Evolutionary conservation across 2,797 vertebrate genomes (phyloP).

Genomic region (Alca torda): DNA sequence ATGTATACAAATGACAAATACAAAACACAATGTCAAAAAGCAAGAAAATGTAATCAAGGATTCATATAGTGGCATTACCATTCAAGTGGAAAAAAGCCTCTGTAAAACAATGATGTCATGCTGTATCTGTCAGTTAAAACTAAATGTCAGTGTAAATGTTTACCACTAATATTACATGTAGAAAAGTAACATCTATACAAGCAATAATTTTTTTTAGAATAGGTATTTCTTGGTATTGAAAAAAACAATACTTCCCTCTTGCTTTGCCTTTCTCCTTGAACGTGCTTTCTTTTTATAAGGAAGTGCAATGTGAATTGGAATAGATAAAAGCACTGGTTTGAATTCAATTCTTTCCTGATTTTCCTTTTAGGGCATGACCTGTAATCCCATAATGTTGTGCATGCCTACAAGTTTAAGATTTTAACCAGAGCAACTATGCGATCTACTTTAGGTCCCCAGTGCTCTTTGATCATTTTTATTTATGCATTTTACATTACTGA

Average conservation of each 20-base stretch:
- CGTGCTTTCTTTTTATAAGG: not conserved
- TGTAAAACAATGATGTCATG: conserved; percentile 24
- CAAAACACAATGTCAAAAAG: conserved; percentile 31
- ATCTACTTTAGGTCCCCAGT: not conserved
- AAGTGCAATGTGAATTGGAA: not conserved
- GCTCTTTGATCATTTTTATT: not conserved
- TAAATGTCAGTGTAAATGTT: conserved; percentile 16
- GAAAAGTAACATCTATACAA: not conserved
- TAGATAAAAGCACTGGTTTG: not conserved
- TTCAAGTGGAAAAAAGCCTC: conserved; percentile 49
- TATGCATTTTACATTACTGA: not conserved
- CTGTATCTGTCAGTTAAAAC: conserved; percentile 35
- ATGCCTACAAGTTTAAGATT: not conserved
- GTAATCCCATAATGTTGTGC: not conserved
- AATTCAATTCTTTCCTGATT: conserved; percentile 29
- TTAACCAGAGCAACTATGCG: not conserved
- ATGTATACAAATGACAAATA: conserved; percentile 57
- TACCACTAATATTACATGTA: not conserved
- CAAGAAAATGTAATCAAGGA: conserved; percentile 61
- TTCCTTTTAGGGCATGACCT: not conserved
- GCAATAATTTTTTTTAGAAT: not conserved
- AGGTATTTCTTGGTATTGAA: not conserved
- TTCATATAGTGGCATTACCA: conserved; percentile 44
- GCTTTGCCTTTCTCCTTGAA: conserved; percentile 11
- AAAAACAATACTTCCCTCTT: not conserved